Percentiles rank a stretch among this genome's conserved stretches.
Conservation (phyloP, 2,888 invertebrate species). For the Steinernema hermaphroditum region DNA sequence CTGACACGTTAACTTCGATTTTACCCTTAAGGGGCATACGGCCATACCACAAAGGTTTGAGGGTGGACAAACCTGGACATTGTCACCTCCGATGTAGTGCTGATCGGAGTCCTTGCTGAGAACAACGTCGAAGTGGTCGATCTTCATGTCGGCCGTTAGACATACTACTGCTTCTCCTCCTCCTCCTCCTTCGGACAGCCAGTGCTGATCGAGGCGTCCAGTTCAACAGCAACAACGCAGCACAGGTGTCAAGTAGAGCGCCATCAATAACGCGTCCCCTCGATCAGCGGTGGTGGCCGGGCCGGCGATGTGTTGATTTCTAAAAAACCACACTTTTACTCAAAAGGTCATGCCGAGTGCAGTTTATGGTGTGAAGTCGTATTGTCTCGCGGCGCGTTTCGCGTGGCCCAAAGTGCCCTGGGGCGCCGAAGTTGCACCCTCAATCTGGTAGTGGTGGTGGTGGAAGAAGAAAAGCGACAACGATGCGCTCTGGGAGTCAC, state of each 20-base stretch:
- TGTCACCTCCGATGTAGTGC: conserved; percentile 57
- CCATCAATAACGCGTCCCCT: conserved; percentile 16
- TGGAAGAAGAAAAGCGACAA: conserved; percentile 13
- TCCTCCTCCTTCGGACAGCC: neutral
- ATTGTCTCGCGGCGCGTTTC: neutral
- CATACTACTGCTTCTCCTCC: conserved; percentile 19
- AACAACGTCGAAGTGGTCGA: conserved; percentile 61
- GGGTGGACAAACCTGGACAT: conserved; percentile 43
- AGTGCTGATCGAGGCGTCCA: neutral
- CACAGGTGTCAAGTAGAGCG: conserved; percentile 25
- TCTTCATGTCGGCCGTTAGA: conserved; percentile 42
- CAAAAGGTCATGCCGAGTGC: conserved; percentile 10
- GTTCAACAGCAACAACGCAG: conserved; percentile 11
- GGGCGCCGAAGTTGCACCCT: neutral
- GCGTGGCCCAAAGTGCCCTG: neutral
- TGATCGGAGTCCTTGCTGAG: conserved; percentile 53
- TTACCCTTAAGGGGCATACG: conserved; percentile 47
- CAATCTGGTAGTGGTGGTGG: neutral
- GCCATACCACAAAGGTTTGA: neutral
- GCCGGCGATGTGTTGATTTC: neutral
- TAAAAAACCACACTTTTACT: conserved; percentile 15
- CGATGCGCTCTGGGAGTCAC: conserved; percentile 30
- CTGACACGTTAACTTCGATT: conserved; percentile 53
- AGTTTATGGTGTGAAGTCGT: neutral
- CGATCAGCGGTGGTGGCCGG: conserved; percentile 3